phyloP scores from a whole-genome alignment of 2,888 invertebrate genomes.

The Drosophila mayaguana region DNA sequence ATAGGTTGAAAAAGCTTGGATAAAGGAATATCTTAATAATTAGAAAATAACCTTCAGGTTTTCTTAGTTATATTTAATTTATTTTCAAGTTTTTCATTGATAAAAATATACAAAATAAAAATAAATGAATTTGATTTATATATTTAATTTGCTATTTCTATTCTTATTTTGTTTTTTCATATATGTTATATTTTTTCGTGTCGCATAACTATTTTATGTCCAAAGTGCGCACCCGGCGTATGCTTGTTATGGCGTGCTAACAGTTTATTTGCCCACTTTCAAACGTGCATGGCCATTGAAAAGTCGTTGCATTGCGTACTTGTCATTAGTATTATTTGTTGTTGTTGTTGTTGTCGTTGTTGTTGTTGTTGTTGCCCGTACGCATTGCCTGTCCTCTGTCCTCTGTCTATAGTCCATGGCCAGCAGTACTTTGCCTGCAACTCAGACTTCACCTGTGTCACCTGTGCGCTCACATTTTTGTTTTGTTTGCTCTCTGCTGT shows the following conservation, averaged over 20 bases:
- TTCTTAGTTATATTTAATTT: too few species aligned
- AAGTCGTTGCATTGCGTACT: constrained; percentile 47
- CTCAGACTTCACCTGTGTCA: constrained; percentile 40
- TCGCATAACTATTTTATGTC: neutral
- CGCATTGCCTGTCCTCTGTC: constrained; percentile 13
- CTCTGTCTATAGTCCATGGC: constrained; percentile 10
- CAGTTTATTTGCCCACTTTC: constrained; percentile 38
- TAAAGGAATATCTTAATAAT: too few species aligned
- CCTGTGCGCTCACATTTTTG: constrained; percentile 53
- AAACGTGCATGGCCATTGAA: constrained; percentile 35
- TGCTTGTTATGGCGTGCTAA: neutral
- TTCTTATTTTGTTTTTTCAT: neutral
- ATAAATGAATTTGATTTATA: too few species aligned
- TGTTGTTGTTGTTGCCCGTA: constrained; percentile 16
- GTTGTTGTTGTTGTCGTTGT: neutral
- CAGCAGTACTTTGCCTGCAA: neutral
- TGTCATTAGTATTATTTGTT: constrained; percentile 56
- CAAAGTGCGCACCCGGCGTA: neutral
- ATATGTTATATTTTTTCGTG: too few species aligned
- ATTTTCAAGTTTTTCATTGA: too few species aligned
- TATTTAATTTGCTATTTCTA: too few species aligned
- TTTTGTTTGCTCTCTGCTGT: constrained; percentile 52
- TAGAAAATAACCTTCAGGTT: too few species aligned
- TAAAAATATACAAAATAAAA: too few species aligned
- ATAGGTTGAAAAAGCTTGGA: too few species aligned